Evolutionary conservation across 2,113 vertebrate genomes (phyloP).

Genomic region (Tetrax tetrax): DNA sequence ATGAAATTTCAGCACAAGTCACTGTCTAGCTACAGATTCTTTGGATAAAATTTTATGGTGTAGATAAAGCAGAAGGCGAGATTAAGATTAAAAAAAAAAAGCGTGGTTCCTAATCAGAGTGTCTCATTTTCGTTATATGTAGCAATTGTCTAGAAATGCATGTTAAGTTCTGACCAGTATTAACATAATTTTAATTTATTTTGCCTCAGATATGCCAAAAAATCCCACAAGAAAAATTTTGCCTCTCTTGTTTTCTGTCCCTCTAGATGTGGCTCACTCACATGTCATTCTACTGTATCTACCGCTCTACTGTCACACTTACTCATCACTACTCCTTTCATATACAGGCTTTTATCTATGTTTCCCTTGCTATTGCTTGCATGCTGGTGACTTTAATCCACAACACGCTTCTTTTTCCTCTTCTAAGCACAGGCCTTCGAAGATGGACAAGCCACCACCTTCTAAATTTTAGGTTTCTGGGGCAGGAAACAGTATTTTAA

Average conservation of each 20-base stretch:
- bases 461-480: not conserved
- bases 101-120: not conserved
- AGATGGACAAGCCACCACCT: not conserved
- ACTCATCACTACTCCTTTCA: not conserved
- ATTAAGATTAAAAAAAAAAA: not conserved
- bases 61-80: not conserved
- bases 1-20: not conserved
- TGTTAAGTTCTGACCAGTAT: not conserved
- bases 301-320: not conserved
- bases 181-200: not conserved
- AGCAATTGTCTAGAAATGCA: not conserved
- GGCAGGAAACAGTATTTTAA: not conserved
- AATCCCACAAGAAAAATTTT: not conserved
- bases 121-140: not conserved
- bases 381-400: not conserved
- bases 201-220: not conserved
- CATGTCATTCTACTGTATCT: not conserved
- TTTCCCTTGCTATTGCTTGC: not conserved
- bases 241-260: not conserved
- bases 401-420: not conserved
- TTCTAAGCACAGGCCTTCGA: not conserved
- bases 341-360: not conserved
- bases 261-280: not conserved
- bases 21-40: not conserved
- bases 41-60: not conserved